Evolutionary conservation across 2,113 vertebrate species (phyloP), one percentile per base, ranked within the genome.

Genomic region (Anguilla rostrata): DNA sequence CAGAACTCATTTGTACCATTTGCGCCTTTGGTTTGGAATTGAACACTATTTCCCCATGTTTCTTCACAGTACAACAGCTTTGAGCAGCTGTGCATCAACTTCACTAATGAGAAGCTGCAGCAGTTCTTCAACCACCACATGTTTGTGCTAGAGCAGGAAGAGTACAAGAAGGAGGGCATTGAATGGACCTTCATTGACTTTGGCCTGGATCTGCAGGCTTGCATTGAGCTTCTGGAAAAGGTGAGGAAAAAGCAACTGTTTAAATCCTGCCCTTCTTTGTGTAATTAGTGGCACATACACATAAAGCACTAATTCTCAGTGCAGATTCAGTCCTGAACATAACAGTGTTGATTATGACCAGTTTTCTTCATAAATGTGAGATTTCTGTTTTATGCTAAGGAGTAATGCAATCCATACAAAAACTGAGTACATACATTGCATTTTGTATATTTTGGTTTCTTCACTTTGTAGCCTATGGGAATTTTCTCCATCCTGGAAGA

Each of bases 181-280:
- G 92, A 95, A 0, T 94, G 94, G 93, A 91, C 94, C 84, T 96
- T 96, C 93, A 95, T 94, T 0, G 94, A 96, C 91, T 96, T 96
- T 5, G 94, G 94, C 43, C 92, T 96, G 78, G 94, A 96, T 86
- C 92, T 96, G 56, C 93, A 96, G 86, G 96, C 95, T 88, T 96
- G 95, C 89, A 95, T 95, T n/a, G 93, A 96, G 53, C 94, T 96
- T 79, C 93, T 96, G 87, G 95, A 96, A 88, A 96, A 90, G 92
- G 94, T 96, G 84, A 83, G 53, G 15, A 26, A 66, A 66, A 66
- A 66, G 22, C 60, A 6, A 46, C 4, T 46, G 3, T 46, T 46
- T 46, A 46, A 46, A 60, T 56, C 53, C 57, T 66, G 16, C 16
- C 18, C 3, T 66, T 66, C 16, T 20, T 66, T 0, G 8, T 20